phyloP scores from a whole-genome alignment of 2,888 invertebrate genomes.

The Sinotaia quadrata region DNA sequence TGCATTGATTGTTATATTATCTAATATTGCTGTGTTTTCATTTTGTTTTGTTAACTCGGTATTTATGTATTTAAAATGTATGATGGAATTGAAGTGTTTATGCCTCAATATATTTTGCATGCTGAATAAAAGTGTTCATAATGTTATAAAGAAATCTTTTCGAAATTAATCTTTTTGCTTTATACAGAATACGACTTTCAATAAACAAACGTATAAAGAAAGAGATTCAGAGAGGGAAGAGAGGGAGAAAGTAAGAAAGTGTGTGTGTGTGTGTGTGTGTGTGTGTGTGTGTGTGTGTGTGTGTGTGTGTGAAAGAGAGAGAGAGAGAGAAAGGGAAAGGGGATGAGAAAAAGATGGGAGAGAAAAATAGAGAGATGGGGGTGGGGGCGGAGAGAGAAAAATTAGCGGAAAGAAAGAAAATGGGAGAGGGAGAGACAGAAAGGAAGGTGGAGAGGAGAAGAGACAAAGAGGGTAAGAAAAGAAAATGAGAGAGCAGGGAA shows the following conservation, averaged over 20 bases:
- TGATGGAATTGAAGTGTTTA: too few relatives aligned
- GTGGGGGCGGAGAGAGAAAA: neutral
- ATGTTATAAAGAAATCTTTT: too few relatives aligned
- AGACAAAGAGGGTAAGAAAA: neutral
- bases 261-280: neutral
- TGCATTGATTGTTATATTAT: too few relatives aligned
- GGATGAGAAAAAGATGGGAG: neutral
- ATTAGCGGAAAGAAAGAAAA: neutral
- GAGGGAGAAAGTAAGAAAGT: neutral
- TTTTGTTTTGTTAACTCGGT: too few relatives aligned
- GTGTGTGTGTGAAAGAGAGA: neutral
- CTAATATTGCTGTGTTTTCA: too few relatives aligned
- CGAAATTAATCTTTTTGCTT: too few relatives aligned
- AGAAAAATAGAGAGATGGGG: slow-evolving; percentile 1
- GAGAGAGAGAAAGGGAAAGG: neutral
- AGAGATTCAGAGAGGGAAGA: neutral
- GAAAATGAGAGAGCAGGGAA: neutral
- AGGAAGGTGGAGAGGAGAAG: neutral
- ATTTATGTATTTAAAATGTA: too few relatives aligned
- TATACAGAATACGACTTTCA: too few relatives aligned
- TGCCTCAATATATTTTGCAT: too few relatives aligned
- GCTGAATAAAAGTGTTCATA: too few relatives aligned
- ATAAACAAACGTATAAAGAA: too few relatives aligned
- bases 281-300: neutral
- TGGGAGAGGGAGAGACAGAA: neutral